These are phyloP conservation scores for Globia sparganii DNA, from an alignment of 2,888 invertebrate species.

Conservation along the genomic window DNA sequence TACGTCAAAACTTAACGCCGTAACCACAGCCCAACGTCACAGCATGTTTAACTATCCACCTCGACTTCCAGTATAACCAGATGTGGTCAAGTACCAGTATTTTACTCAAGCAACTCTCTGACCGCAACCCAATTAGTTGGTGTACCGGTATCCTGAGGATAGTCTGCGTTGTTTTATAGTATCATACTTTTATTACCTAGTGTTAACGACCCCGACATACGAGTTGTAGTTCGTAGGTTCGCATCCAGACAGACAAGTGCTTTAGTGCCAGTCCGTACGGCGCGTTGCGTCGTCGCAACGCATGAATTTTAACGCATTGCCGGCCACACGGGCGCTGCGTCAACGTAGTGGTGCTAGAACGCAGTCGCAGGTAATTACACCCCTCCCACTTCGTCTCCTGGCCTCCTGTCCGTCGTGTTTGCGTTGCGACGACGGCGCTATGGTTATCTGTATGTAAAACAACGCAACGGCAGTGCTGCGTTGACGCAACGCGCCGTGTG, in stretches of 20 bases:
- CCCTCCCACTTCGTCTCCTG: too few species aligned
- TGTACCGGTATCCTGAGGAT: constrained; percentile 23
- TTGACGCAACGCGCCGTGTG: too few species aligned
- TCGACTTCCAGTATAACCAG: constrained; percentile 39
- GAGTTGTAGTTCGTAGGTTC: neutral
- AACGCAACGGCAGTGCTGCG: too few species aligned
- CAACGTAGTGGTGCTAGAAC: too few species aligned
- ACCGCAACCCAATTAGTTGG: constrained; percentile 51
- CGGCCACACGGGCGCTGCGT: too few species aligned
- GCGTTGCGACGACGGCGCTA: too few species aligned
- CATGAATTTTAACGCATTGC: too few species aligned
- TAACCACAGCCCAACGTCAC: constrained; percentile 18
- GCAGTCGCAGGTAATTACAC: too few species aligned
- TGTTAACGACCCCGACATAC: neutral
- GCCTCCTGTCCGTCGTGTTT: too few species aligned
- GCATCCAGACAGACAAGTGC: neutral
- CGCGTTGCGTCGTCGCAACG: too few species aligned
- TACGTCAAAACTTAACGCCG: constrained; percentile 7
- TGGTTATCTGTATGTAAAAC: too few species aligned
- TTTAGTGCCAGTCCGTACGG: too few species aligned
- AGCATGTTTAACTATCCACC: constrained; percentile 28
- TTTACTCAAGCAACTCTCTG: constrained; percentile 6
- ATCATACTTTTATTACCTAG: neutral
- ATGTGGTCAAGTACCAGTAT: constrained; percentile 21
- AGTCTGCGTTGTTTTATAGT: neutral